Conservation (phyloP, 2,113 vertebrate genomes). For the Oxyruncus cristatus region DNA sequence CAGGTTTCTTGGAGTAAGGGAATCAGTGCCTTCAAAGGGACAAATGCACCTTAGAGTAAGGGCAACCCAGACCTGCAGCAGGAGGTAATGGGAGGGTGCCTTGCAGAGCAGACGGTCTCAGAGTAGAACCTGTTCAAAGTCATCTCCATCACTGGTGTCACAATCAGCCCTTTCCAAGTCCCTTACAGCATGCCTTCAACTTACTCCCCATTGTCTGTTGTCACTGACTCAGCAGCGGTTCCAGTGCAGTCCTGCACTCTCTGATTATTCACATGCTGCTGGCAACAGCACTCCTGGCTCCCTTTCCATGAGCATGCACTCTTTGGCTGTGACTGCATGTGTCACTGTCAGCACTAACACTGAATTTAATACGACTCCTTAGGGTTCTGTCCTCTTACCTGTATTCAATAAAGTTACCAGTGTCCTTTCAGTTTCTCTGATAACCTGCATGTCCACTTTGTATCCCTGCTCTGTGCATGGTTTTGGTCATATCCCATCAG, state of each 20-base stretch:
- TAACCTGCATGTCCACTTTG: neutral
- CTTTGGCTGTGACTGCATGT: neutral
- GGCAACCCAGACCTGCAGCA: neutral
- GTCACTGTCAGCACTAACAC: neutral
- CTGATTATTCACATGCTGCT: neutral
- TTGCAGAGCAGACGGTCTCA: neutral
- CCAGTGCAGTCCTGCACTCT: neutral
- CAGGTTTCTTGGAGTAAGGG: neutral
- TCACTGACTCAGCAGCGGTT: neutral
- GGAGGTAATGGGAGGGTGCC: neutral
- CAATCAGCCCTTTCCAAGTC: neutral
- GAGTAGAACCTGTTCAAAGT: neutral
- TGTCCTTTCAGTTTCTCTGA: neutral
- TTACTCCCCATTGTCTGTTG: neutral
- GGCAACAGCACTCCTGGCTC: neutral
- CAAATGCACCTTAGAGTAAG: neutral
- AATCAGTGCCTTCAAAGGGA: neutral
- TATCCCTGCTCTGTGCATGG: neutral
- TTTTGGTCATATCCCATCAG: neutral
- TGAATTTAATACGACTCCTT: neutral
- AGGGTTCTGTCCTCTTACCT: neutral
- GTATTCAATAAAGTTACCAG: neutral
- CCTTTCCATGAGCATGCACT: neutral
- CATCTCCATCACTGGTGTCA: rapidly evolving
- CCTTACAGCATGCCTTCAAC: neutral